Evolutionary conservation across 2,888 invertebrate species (phyloP).

Genomic region (Dicycla oo): DNA sequence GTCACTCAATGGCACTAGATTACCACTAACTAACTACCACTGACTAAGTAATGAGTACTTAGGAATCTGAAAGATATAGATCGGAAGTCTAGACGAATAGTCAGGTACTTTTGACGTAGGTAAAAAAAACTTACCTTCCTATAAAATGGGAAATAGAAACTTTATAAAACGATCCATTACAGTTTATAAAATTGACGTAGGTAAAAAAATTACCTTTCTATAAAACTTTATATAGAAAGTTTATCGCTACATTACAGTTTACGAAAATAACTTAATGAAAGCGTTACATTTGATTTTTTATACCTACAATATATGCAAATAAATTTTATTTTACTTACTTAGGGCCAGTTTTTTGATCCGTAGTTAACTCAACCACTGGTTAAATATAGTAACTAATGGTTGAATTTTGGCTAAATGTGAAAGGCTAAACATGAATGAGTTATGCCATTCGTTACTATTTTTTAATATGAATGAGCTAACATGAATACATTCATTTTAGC

Average conservation of each 20-base stretch:
- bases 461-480: too few relatives aligned
- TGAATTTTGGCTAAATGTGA: too few relatives aligned
- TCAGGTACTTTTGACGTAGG: neutral
- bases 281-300: neutral
- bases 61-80: constrained; percentile 9
- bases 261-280: neutral
- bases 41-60: constrained; percentile 49
- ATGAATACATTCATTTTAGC: too few relatives aligned
- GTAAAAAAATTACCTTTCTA: too few relatives aligned
- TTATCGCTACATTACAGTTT: neutral
- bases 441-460: too few relatives aligned
- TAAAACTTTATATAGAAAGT: too few relatives aligned
- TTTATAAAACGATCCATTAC: neutral
- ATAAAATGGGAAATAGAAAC: neutral
- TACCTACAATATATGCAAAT: neutral
- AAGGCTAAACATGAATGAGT: too few relatives aligned
- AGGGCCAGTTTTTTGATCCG: too few relatives aligned
- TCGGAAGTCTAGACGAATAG: constrained; percentile 24
- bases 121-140: neutral
- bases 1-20: constrained; percentile 44
- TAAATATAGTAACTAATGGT: too few relatives aligned
- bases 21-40: too few relatives aligned
- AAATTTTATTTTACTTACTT: neutral
- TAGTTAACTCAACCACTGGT: too few relatives aligned
- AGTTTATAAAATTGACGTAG: neutral